Evolutionary conservation across 2,113 vertebrate species (phyloP).

Genomic region (Notarius lentiginosus): DNA sequence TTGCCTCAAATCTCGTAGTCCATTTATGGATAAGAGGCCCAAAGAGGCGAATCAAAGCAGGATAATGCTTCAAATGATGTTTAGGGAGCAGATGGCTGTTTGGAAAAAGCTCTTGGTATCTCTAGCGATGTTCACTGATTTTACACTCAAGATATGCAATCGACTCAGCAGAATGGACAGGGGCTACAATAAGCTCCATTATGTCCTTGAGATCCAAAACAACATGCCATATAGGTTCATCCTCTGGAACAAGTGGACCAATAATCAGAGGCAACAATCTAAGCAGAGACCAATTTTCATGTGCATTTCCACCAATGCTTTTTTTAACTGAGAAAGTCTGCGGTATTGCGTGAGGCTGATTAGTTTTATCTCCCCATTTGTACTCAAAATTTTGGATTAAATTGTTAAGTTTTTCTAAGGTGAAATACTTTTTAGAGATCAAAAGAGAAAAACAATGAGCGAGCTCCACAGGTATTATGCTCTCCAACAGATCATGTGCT

Average conservation of each 20-base stretch:
- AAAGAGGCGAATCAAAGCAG: conserved; percentile 44
- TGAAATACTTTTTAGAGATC: neutral
- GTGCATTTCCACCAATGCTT: neutral
- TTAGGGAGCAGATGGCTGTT: conserved; percentile 40
- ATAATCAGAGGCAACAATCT: neutral
- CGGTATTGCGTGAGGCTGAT: neutral
- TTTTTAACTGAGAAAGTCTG: neutral
- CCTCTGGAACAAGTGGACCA: neutral
- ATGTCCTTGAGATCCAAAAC: conserved; percentile 40
- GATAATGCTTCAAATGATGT: conserved; percentile 53
- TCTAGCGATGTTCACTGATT: conserved; percentile 14
- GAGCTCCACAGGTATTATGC: neutral
- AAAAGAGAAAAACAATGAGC: neutral
- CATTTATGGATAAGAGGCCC: conserved; percentile 49
- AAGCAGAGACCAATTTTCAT: neutral
- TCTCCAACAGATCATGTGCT: neutral
- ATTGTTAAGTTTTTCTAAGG: neutral
- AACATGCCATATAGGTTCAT: conserved; percentile 30
- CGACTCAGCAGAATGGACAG: conserved; percentile 29
- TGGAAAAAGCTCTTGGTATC: neutral
- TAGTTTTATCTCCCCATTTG: neutral
- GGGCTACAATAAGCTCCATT: conserved; percentile 36
- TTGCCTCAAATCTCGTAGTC: conserved; percentile 50
- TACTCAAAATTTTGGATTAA: neutral
- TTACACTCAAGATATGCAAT: conserved; percentile 46